Percentiles rank a stretch among this genome's conserved stretches.
These are phyloP conservation scores for Protobothrops flavoviridis DNA, from an alignment of 2,113 vertebrate genomes.

Conservation along the genomic window DNA sequence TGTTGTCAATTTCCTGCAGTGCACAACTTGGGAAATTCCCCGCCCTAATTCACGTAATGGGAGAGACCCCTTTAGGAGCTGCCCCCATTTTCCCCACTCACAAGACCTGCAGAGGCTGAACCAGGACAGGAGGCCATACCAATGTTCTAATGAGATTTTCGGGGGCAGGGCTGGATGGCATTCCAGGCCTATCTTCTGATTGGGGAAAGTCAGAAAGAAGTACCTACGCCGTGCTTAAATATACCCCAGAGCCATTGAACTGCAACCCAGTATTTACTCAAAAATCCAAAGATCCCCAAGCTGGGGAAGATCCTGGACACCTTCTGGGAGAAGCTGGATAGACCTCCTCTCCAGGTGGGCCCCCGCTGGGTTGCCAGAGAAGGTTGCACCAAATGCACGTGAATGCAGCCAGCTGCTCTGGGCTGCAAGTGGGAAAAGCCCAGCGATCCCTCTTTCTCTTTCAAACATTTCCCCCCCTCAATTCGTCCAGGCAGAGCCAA, in stretches of 20 bases:
- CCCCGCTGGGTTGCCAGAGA: not conserved
- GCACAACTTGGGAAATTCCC: not conserved
- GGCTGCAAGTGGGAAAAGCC: not conserved
- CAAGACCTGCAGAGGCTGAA: not conserved
- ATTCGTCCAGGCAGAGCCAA: not conserved
- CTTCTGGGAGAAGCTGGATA: not conserved
- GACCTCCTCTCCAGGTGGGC: not conserved
- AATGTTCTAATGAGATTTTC: not conserved
- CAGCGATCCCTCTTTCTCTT: not conserved
- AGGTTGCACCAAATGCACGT: not conserved
- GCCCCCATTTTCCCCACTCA: not conserved
- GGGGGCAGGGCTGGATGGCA: not conserved
- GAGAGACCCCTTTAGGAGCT: not conserved
- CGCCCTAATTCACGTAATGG: not conserved
- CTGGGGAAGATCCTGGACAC: not conserved
- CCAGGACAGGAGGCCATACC: not conserved
- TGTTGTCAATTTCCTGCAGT: not conserved
- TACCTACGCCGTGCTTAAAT: not conserved
- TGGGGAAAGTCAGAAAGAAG: not conserved
- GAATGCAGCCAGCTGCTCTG: not conserved
- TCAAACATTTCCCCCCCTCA: not conserved
- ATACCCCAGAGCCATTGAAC: not conserved
- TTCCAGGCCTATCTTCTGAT: not conserved
- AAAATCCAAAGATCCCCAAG: not conserved
- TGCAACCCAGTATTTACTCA: not conserved